Base-by-base conservation (phyloP, 2,113 vertebrate genomes). In the Leuciscus idus region DNA sequence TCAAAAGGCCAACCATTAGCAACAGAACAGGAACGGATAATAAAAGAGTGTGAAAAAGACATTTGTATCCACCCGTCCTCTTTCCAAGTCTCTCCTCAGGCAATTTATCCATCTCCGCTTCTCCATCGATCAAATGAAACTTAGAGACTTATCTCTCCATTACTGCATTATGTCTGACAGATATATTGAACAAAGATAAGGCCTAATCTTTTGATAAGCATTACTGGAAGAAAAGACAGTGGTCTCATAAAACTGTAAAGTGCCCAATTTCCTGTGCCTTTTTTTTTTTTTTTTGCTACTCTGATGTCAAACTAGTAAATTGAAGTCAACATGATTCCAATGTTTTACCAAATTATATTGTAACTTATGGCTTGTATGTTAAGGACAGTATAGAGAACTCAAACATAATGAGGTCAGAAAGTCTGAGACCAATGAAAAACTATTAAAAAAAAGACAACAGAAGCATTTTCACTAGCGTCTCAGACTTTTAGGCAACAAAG, bases 101-200 rank as follows among this genome's bases (percentile, higher is more conserved):
- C 43, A 75, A 26, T 75, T 48, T 26, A 13, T 75, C 72, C 15
- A 75, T 75, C 43, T 61, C 23, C 1, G 15, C 21, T 36, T 62
- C 55, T 15, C 19, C 77, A 61, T 80, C 57, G 33, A 61, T 80
- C 55, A 78, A 59, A 36, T 36, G 13, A 78, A 57, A 21, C 50
- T 26, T 23, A 10, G 28, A 78, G 26, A 36, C 75, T 78, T 36
- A 78, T 78, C 50, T 59, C 23, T 50, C 33, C 61, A 21, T 50
- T 66, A 81, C 13, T 50, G 79, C 61, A 28, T 81, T 81, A 66
- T 48, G 39, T 66, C 43, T 81, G 61, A 33, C 43, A 66, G 39
- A 64, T 48, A 66, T 39, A 66, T 66, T 66, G 79, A n/a, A 1
- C 61, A 46, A 11, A 48, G 39, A 66, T 64, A 66, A 64, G 50